A percentile compares a stretch with the other conserved stretches of the same genome.
These are phyloP conservation scores for Bos indicus DNA, from an alignment of 2,113 vertebrate species.

Conservation along the genomic window DNA sequence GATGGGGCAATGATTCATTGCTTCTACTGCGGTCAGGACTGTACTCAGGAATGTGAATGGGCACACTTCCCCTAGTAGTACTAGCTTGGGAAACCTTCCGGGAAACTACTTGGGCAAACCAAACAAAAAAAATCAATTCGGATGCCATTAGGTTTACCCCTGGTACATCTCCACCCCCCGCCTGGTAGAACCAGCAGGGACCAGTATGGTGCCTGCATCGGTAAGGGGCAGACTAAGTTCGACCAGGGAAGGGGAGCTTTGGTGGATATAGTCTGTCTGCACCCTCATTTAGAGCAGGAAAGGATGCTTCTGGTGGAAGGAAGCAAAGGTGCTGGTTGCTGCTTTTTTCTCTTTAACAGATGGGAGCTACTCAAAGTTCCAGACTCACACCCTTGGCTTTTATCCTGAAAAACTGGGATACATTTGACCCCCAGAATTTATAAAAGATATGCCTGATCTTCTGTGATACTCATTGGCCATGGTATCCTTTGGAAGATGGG, in stretches of 20 bases:
- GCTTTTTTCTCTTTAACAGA: background rate
- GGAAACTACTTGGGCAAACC: background rate
- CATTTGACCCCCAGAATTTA: background rate
- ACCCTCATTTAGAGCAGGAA: background rate
- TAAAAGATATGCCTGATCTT: background rate
- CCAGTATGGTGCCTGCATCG: background rate
- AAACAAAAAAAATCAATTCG: background rate
- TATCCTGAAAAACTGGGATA: background rate
- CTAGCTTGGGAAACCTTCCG: no score
- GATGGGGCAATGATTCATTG: no score
- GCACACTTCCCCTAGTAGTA: no score
- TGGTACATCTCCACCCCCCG: background rate
- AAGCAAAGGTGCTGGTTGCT: background rate
- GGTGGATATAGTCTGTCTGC: no score
- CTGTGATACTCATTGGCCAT: background rate
- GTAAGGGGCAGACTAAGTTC: background rate
- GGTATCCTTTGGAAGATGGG: background rate
- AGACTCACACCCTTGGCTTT: background rate
- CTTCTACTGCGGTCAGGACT: no score
- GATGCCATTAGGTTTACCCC: no score
- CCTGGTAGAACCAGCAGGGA: no score
- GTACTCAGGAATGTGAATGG: no score
- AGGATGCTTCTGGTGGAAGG: background rate
- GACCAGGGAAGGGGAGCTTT: no score
- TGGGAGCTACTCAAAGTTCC: background rate